Evolutionary conservation across 2,888 invertebrate species (phyloP).

Genomic region (Uropetala carovei): DNA sequence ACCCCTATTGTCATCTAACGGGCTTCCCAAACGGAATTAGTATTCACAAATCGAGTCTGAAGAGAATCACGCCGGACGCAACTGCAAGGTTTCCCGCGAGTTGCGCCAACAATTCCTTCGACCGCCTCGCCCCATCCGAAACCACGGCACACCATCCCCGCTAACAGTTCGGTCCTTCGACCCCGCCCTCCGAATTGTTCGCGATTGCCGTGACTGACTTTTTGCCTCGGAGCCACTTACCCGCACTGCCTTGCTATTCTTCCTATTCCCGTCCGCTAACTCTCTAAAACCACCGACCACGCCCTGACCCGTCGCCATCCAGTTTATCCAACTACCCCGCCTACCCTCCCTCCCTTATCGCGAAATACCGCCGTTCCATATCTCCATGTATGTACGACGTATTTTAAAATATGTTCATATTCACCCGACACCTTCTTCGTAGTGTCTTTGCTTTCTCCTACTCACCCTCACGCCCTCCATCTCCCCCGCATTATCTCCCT

Average conservation of each 20-base stretch:
- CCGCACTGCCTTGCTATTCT: not conserved
- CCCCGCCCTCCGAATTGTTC: not conserved
- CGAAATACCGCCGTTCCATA: not conserved
- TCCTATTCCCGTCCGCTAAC: not conserved
- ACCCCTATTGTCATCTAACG: conserved; percentile 8
- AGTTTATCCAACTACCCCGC: not conserved
- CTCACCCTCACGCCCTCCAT: too few species aligned
- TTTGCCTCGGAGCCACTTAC: not conserved
- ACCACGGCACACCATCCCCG: not conserved
- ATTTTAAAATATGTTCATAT: not conserved
- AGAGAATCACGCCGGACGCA: conserved; percentile 21
- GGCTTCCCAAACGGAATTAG: conserved; percentile 64
- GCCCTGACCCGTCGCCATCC: not conserved
- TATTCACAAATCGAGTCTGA: conserved; percentile 62
- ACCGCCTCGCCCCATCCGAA: not conserved
- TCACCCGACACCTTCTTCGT: too few species aligned
- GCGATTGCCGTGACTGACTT: not conserved
- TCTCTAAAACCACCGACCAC: not conserved
- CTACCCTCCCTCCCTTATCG: not conserved
- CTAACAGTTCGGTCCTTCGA: not conserved
- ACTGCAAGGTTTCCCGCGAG: conserved; percentile 40
- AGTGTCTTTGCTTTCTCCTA: too few species aligned
- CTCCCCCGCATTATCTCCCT: too few species aligned
- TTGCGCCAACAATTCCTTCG: conserved; percentile 21
- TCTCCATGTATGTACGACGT: too few species aligned